Percentiles rank a stretch among this genome's conserved stretches.
Evolutionary conservation across 2,113 vertebrate species (phyloP).

Genomic region (Cyphomyrus plagiostoma): DNA sequence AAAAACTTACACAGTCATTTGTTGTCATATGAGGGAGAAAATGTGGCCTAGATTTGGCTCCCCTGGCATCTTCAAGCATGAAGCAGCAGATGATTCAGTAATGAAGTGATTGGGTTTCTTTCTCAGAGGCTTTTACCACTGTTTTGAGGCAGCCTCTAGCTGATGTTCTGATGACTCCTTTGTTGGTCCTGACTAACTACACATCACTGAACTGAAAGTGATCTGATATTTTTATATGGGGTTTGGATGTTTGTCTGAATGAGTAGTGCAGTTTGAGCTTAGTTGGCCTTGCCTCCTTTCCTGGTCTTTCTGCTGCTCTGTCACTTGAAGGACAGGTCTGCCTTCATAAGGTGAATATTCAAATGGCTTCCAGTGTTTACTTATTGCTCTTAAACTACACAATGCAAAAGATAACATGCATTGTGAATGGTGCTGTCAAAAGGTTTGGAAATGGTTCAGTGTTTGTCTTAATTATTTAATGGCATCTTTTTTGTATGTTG

Average conservation of each 20-base stretch:
- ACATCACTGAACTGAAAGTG: neutral
- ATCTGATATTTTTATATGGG: neutral
- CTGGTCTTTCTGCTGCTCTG: neutral
- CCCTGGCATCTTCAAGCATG: conserved; percentile 23
- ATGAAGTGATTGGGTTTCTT: conserved; percentile 35
- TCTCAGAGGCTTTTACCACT: neutral
- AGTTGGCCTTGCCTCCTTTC: neutral
- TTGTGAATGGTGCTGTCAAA: neutral
- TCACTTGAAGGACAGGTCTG: neutral
- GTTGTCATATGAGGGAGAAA: conserved; percentile 46
- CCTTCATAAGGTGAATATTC: neutral
- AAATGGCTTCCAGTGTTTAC: neutral
- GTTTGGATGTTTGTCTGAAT: neutral
- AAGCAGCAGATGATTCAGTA: conserved; percentile 36
- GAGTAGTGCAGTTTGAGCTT: neutral
- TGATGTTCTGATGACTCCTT: neutral
- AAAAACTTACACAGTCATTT: conserved; percentile 29
- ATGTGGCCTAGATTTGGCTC: conserved; percentile 50
- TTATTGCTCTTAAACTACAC: neutral
- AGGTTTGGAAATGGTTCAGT: neutral
- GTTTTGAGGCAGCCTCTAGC: neutral
- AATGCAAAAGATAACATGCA: neutral
- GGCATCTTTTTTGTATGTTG: neutral
- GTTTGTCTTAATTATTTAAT: neutral
- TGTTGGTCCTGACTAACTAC: neutral